Conservation (phyloP, 2,113 vertebrate species). For the Megaptera novaeangliae region DNA sequence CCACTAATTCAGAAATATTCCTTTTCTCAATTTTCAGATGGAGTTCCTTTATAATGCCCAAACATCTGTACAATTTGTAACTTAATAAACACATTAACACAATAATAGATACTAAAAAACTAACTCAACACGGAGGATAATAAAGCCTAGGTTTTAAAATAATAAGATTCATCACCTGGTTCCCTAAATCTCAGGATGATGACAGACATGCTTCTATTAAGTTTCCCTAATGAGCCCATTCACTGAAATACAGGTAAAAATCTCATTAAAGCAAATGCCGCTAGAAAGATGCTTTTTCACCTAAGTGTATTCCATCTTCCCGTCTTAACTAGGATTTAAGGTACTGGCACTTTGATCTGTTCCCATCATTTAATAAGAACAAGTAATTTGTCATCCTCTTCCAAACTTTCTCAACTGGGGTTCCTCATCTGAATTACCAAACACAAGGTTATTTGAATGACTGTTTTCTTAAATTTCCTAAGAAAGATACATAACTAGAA, state of each 20-base stretch:
- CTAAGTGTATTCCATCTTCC: not conserved
- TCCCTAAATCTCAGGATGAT: not conserved
- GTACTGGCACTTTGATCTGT: not conserved
- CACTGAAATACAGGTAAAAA: not conserved
- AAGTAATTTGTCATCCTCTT: not conserved
- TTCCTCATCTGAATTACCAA: not conserved
- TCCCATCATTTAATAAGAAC: not conserved
- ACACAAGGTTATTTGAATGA: not conserved
- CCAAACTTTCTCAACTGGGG: not conserved
- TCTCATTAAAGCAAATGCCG: not conserved
- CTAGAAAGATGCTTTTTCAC: not conserved
- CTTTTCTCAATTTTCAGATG: slow-evolving; percentile 31
- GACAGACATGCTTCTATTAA: not conserved
- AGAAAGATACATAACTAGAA: not conserved
- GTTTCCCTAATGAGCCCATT: not conserved
- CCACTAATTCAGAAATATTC: slow-evolving; percentile 22
- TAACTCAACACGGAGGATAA: not conserved
- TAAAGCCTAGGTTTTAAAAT: not conserved
- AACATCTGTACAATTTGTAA: slow-evolving; percentile 2
- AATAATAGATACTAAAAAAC: slow-evolving; percentile 7
- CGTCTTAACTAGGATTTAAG: not conserved
- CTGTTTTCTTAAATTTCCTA: not conserved
- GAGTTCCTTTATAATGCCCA: not conserved
- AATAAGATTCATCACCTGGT: not conserved
- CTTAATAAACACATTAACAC: not conserved